A percentile compares a stretch with the other conserved stretches of the same genome.
Evolutionary conservation across 2,888 invertebrate genomes (phyloP).

Genomic region (Micropterix aruncella): DNA sequence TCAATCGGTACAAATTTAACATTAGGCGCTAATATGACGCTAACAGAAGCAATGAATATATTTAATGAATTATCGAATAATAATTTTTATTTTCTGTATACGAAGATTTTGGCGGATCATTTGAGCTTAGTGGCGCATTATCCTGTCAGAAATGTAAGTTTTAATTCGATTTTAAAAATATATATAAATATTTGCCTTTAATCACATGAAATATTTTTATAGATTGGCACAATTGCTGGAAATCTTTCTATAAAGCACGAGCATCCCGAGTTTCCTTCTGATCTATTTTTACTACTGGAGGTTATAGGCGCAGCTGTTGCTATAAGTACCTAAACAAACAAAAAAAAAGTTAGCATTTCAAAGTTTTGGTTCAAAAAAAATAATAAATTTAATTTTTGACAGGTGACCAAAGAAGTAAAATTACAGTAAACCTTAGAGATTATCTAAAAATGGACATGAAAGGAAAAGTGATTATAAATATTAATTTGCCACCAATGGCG

Average conservation of each 20-base stretch:
- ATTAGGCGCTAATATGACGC: slow-evolving; percentile 44
- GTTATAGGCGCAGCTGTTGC: slow-evolving; percentile 36
- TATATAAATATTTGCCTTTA: not conserved
- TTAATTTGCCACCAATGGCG: slow-evolving; percentile 31
- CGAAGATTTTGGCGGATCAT: slow-evolving; percentile 44
- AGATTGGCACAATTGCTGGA: slow-evolving; percentile 53
- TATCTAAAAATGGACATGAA: slow-evolving; percentile 28
- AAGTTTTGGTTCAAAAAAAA: no score
- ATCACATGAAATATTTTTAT: slow-evolving; percentile 6
- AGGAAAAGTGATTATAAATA: slow-evolving; percentile 27
- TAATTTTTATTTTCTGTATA: slow-evolving; percentile 40
- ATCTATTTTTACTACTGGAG: slow-evolving; percentile 44
- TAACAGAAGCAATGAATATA: slow-evolving; percentile 39
- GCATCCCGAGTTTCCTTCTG: slow-evolving; percentile 48
- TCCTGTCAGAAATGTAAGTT: slow-evolving; percentile 56
- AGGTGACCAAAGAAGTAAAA: no score
- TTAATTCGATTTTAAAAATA: slow-evolving; percentile 3
- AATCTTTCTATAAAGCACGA: slow-evolving; percentile 50
- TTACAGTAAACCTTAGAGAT: slow-evolving; percentile 8
- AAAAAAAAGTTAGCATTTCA: no score
- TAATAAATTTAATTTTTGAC: no score
- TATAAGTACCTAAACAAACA: slow-evolving; percentile 26
- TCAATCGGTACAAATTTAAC: slow-evolving; percentile 28
- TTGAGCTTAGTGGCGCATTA: slow-evolving; percentile 55
- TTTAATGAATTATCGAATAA: slow-evolving; percentile 22